Evolutionary conservation across 2,113 vertebrate genomes (phyloP), one percentile per base, ranked within the genome.

Genomic region (Phaethornis superciliosus): DNA sequence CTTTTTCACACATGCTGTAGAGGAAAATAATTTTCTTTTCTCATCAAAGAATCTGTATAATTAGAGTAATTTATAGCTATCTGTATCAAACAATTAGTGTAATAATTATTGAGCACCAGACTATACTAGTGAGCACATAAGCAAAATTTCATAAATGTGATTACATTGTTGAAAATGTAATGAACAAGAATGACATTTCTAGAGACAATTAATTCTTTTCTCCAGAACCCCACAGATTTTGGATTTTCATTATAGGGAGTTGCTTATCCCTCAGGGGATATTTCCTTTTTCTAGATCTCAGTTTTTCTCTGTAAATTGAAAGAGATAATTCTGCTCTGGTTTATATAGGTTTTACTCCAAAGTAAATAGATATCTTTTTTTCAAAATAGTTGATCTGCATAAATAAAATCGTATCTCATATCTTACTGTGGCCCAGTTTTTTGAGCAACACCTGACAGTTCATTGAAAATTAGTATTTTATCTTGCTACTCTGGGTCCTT

Each of bases 181-280:
- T 94, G 85, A 97, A 88, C 51, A 95, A 17, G 75, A 97, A 94
- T 87, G 83, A 47, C 35, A 80, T 95, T 97, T 97, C 93, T 95
- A 63, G 15, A 96, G 89, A 96, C 90, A 97, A 97, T 96, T 86
- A 93, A 94, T 88, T 37, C 51, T 95, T 91, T 93, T 93, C 78
- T 70, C 40, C 62, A 79, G 32, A 85, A 95, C n/a, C 40, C 84
- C 88, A 97, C 94, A 97, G 88, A 62, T 88, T 94, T 96, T 85
- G 96, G 97, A 98, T 98, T 97, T 96, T 97, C 97, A 97, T 97
- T 98, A 97, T 93, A 98, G 97, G 97, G 97, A 76, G 68, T 94
- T 94, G 42, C 96, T 93, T 96, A 81, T 70, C 85, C 75, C n/a
- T 96, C 89, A 91, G 71, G 85, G 83, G 60, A 69, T 68, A 92